Conservation (phyloP, 35 echinoderm and acorn worm species). For the Holothuria glaberrima region DNA sequence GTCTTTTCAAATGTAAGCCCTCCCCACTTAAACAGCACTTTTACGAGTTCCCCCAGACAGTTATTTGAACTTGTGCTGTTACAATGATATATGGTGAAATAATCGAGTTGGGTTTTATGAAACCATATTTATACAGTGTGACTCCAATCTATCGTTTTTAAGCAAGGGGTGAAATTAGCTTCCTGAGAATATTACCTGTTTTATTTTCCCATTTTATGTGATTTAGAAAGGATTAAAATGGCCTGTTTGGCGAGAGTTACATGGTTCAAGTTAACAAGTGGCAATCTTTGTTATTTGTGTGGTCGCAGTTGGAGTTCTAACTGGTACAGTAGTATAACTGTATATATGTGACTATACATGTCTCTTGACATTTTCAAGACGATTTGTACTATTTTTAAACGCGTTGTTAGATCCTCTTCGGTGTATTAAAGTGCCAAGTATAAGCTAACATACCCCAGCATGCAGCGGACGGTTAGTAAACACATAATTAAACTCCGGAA, state of each 20-base stretch:
- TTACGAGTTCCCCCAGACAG: slow-evolving; percentile 32
- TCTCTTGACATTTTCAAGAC: no score
- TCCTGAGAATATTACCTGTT: not conserved
- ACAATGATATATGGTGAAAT: slow-evolving; percentile 51
- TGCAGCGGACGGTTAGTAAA: no score
- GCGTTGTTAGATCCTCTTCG: no score
- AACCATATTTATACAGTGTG: slow-evolving; percentile 33
- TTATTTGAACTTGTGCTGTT: slow-evolving; percentile 13
- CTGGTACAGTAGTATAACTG: no score
- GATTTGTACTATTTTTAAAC: no score
- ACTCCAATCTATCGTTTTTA: no score
- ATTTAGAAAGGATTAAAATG: not conserved
- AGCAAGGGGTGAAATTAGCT: slow-evolving; percentile 16
- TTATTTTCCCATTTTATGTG: not conserved
- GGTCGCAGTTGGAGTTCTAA: not conserved
- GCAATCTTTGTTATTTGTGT: not conserved
- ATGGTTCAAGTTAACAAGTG: not conserved
- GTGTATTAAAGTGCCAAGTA: no score
- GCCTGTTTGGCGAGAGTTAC: not conserved
- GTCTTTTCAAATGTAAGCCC: not conserved
- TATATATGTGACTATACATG: no score
- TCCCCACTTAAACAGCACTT: slow-evolving; percentile 22
- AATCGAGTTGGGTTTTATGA: slow-evolving; percentile 22
- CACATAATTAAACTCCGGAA: no score
- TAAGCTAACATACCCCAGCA: no score